phyloP scores from a whole-genome alignment of 2,888 invertebrate species.

The Caenorhabditis japonica region DNA sequence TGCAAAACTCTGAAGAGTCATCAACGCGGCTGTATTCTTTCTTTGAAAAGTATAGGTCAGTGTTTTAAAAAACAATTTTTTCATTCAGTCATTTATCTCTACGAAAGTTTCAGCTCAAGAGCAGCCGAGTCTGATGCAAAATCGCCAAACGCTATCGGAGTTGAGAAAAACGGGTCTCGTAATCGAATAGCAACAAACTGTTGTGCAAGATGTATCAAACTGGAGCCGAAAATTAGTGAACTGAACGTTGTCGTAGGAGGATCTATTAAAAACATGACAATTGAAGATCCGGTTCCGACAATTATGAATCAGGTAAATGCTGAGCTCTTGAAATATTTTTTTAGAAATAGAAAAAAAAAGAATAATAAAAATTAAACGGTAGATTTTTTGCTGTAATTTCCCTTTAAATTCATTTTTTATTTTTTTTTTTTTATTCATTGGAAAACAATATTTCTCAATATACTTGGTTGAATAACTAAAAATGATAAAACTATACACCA shows the following conservation, averaged over 20 bases:
- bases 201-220: conserved; percentile 27
- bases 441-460: too few relatives aligned
- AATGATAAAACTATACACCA: too few relatives aligned
- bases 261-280: conserved; percentile 28
- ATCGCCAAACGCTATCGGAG: conserved; percentile 24
- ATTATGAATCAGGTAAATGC: conserved; percentile 27
- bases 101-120: conserved; percentile 19
- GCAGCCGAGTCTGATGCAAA: conserved; percentile 20
- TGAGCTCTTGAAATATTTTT: neutral
- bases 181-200: conserved; percentile 17
- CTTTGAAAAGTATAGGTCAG: conserved; percentile 63
- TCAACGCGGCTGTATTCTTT: conserved; percentile 39
- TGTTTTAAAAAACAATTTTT: neutral
- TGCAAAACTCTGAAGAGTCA: conserved; percentile 39
- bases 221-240: conserved; percentile 46
- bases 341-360: neutral
- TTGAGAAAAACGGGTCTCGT: conserved; percentile 47
- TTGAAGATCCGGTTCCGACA: conserved; percentile 49
- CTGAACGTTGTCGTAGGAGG: conserved; percentile 40
- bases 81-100: too few relatives aligned
- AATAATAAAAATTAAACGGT: too few relatives aligned
- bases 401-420: too few relatives aligned
- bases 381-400: too few relatives aligned
- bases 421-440: too few relatives aligned
- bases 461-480: too few relatives aligned